Evolutionary conservation across 2,888 invertebrate species (phyloP).

Genomic region (Amiota minor): DNA sequence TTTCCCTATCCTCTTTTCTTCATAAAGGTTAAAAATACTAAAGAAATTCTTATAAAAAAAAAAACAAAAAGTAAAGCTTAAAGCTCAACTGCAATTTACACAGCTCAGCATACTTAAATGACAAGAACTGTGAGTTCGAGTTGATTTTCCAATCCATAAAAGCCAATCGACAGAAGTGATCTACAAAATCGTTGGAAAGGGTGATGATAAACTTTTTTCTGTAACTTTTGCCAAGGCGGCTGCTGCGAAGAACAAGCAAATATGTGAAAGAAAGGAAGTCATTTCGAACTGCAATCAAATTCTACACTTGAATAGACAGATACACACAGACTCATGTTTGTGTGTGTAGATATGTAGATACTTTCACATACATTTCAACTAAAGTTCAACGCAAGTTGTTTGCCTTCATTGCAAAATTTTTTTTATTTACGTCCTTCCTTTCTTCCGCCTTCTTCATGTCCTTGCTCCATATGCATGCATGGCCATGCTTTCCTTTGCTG

Average conservation of each 20-base stretch:
- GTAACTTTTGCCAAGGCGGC: not conserved
- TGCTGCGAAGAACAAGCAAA: not conserved
- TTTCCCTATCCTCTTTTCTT: not conserved
- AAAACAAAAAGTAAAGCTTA: not conserved
- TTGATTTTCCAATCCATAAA: constrained; percentile 69
- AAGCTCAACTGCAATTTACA: constrained; percentile 16
- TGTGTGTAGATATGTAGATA: not conserved
- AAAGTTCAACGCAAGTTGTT: no score
- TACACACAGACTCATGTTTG: constrained; percentile 40
- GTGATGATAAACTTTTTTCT: constrained; percentile 27
- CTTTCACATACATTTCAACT: not conserved
- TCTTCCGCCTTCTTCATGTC: no score
- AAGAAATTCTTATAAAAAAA: no score
- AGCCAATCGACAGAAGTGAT: constrained; percentile 59
- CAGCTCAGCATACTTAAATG: constrained; percentile 1
- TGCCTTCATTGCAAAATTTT: no score
- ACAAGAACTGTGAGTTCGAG: constrained; percentile 46
- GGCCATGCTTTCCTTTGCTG: no score
- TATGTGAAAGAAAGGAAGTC: constrained; percentile 53
- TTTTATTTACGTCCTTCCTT: no score
- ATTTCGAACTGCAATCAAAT: constrained; percentile 70
- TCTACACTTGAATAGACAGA: constrained; percentile 67
- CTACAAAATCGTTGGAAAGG: constrained; percentile 47
- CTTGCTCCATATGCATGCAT: no score
- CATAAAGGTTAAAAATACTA: not conserved